Percentiles rank a stretch among this genome's conserved stretches.
Conservation (phyloP, 2,113 vertebrate genomes). For the Anguilla japonica region DNA sequence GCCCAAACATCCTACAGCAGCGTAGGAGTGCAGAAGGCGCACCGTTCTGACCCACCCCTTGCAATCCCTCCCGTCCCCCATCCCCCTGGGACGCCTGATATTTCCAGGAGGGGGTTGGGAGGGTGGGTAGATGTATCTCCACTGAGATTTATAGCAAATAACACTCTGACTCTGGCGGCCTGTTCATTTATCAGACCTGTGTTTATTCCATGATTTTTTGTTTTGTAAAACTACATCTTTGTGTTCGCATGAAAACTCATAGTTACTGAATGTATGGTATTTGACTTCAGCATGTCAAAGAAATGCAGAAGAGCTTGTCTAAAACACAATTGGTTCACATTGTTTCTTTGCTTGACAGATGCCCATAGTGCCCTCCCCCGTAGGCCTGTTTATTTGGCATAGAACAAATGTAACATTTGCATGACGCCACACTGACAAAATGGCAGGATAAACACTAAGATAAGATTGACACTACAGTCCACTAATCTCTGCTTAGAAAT, state of each 20-base stretch:
- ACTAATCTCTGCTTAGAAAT: too few species aligned
- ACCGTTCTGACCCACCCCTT: background rate
- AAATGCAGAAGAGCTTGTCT: too few species aligned
- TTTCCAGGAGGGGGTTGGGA: constrained; percentile 2
- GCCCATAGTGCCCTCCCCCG: too few species aligned
- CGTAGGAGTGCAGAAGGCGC: background rate
- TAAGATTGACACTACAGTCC: background rate
- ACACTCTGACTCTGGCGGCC: background rate
- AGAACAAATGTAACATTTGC: too few species aligned
- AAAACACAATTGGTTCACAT: too few species aligned
- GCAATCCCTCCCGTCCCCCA: background rate
- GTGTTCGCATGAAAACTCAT: too few species aligned
- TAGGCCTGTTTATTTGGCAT: too few species aligned
- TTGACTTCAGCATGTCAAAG: too few species aligned
- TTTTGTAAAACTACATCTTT: too few species aligned
- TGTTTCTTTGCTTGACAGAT: too few species aligned
- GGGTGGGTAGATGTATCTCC: background rate
- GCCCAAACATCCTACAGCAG: background rate
- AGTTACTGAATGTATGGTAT: too few species aligned
- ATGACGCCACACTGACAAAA: background rate
- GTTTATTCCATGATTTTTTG: background rate
- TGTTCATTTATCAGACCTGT: background rate
- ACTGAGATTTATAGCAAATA: background rate
- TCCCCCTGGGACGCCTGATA: background rate
- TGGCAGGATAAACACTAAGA: background rate